phyloP scores from a whole-genome alignment of 2,888 invertebrate genomes.

The Leucophenga maculata region DNA sequence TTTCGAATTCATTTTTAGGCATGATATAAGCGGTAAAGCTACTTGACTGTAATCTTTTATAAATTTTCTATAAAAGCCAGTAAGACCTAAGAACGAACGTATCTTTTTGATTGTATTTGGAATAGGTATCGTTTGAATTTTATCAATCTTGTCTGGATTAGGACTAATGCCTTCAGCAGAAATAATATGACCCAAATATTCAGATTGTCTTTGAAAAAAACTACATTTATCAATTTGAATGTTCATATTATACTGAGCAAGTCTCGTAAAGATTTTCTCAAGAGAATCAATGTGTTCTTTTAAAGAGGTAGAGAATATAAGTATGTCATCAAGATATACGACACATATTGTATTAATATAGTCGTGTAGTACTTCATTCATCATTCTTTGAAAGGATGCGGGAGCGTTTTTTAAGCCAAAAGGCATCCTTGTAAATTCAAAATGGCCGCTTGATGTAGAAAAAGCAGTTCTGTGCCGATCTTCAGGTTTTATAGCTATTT shows the following conservation, averaged over 20 bases:
- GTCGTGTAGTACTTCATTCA: conserved; percentile 52
- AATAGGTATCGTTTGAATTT: conserved; percentile 36
- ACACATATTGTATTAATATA: conserved; percentile 22
- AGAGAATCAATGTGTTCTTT: conserved; percentile 49
- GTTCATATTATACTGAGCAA: conserved; percentile 24
- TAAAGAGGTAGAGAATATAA: conserved; percentile 42
- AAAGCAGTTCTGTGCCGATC: conserved; percentile 39
- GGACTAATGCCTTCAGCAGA: conserved; percentile 4
- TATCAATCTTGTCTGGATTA: conserved; percentile 38
- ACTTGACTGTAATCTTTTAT: conserved; percentile 35
- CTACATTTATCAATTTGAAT: not conserved
- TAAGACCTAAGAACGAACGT: conserved; percentile 34
- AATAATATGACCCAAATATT: too few species aligned
- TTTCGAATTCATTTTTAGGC: conserved; percentile 35
- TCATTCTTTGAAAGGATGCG: conserved; percentile 41
- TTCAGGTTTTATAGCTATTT: conserved; percentile 32
- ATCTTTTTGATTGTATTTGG: conserved; percentile 48
- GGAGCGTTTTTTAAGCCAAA: not conserved
- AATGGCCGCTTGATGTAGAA: conserved; percentile 14
- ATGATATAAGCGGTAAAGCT: conserved; percentile 35
- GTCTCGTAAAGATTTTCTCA: conserved; percentile 32
- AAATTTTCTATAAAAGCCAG: conserved; percentile 2
- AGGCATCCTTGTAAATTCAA: not conserved
- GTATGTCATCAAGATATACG: conserved; percentile 57
- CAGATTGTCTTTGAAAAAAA: too few species aligned